Percentiles rank a stretch among this genome's conserved stretches.
Evolutionary conservation across 2,797 vertebrate species (phyloP).

Genomic region (Esox masquinongy): DNA sequence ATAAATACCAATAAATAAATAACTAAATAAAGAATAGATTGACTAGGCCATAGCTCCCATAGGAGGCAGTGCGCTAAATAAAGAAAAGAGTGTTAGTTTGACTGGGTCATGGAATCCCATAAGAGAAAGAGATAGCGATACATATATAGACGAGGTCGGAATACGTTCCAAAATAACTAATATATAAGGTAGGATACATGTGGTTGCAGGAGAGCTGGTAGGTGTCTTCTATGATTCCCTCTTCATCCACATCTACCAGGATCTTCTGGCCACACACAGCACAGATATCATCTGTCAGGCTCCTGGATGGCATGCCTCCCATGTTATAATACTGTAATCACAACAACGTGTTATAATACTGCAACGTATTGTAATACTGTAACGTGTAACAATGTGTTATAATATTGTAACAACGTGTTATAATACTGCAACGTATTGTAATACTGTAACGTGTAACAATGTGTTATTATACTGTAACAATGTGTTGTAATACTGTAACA

Average conservation of each 20-base stretch:
- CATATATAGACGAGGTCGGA: no score
- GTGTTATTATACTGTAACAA: no score
- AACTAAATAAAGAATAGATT: no score
- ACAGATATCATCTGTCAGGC: constrained; percentile 65
- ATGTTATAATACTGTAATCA: constrained; percentile 57
- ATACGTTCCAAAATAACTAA: no score
- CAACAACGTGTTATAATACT: constrained; percentile 32
- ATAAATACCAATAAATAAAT: no score
- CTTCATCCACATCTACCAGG: constrained; percentile 76
- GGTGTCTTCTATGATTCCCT: constrained; percentile 79
- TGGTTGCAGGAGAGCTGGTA: constrained; percentile 82
- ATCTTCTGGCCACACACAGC: constrained; percentile 76
- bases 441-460: neutral
- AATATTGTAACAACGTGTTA: constrained; percentile 6
- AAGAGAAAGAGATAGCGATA: no score
- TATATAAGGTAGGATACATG: constrained; percentile 23
- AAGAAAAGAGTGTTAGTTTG: no score
- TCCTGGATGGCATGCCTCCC: constrained; percentile 72
- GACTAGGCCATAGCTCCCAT: no score
- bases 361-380: constrained; percentile 9
- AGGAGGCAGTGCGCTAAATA: no score
- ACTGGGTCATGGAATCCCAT: no score
- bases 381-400: constrained; percentile 4
- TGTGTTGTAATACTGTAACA: constrained; percentile 2
- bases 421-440: neutral